Base-by-base conservation (phyloP, 2,113 vertebrate genomes). In the Oryzias curvinotus region DNA sequence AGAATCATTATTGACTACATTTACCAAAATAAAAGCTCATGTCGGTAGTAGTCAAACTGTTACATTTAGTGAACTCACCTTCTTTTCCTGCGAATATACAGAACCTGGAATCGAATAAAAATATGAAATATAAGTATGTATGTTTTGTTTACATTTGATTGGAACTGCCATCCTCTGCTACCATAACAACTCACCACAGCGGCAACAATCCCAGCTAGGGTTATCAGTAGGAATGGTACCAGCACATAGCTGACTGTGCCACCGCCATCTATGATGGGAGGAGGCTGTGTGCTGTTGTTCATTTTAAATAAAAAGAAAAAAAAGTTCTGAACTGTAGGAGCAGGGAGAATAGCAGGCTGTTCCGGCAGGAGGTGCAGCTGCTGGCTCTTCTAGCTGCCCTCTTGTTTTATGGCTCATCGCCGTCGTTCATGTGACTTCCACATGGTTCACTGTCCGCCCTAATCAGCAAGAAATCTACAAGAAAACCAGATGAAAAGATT, bases 201-300 rank as follows among this genome's bases (percentile, higher is more conserved):
- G 77, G 91, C 88, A 71, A 91, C 75, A 55, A 95, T 90, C 3
- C 95, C 95, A 2, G 93, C 71, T 21, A 95, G 68, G 36, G 94
- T 96, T 91, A 98, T 86, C 75, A 97, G 87, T 85, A 97, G 84
- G 83, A 98, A 94, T 3, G 96, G 95, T 4, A 96, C 93, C 80
- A 98, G 81, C 49, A 98, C 88, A 45, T 93, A 95, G 80, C 92
- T 87, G 81, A 94, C 92, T 63, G 93, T 86, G 57, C 83, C 88
- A 72, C 95, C 92, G 0, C 92, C 92, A 75, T 83, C 80, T 14
- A 78, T 49, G 57, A 79, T 79, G 63, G 88, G 80, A 41, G 93
- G 91, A 26, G 85, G 73, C 77, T 91, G 89, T n/a, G 89, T 93
- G 4, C 95, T 98, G 62, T 82, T 83, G 89, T 96, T 98, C 93